Evolutionary conservation across 2,113 vertebrate genomes (phyloP).

Genomic region (Nibea coibor): DNA sequence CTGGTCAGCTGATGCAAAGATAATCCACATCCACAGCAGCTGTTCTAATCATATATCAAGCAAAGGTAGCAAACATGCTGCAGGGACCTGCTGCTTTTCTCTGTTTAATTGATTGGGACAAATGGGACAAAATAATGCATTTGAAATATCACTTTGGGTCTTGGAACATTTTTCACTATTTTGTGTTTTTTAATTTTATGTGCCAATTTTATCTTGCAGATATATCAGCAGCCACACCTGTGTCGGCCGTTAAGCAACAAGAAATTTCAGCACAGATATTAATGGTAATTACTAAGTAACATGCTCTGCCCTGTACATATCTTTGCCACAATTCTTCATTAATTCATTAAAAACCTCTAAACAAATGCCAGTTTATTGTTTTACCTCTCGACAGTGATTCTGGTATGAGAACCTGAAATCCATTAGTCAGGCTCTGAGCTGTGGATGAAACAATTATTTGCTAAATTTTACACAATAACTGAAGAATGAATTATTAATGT

Average conservation of each 20-base stretch:
- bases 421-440: too few species aligned
- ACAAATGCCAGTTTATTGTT: not conserved
- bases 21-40: not conserved
- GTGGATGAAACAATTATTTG: too few species aligned
- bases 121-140: not conserved
- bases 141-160: not conserved
- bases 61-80: not conserved
- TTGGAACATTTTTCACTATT: not conserved
- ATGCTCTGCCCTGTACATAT: not conserved
- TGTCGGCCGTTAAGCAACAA: not conserved
- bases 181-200: not conserved
- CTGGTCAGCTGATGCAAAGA: not conserved
- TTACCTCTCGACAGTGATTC: not conserved
- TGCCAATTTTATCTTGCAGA: not conserved
- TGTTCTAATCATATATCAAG: not conserved
- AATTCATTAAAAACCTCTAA: too few species aligned
- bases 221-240: not conserved
- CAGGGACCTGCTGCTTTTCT: not conserved
- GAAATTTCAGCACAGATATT: not conserved
- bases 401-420: not conserved
- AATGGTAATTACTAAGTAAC: not conserved
- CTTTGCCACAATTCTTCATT: not conserved
- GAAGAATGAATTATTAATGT: not conserved
- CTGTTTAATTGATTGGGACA: not conserved
- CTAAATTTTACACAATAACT: not conserved